Base-by-base conservation (phyloP, 2,888 invertebrate species). In the Cataglyphis cursor region DNA sequence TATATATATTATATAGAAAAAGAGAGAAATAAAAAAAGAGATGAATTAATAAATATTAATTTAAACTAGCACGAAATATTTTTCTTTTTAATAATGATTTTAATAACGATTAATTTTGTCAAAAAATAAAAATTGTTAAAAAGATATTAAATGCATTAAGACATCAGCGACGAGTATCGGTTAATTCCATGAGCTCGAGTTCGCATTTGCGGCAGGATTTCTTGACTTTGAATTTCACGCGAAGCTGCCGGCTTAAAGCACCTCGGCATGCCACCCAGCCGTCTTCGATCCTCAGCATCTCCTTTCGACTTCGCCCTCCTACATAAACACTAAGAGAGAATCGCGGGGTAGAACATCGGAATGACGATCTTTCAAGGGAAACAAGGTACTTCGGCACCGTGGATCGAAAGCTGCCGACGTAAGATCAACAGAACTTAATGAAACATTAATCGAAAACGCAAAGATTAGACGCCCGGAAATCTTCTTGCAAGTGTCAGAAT, bases 221-320 rank as follows among this genome's bases (percentile, higher is more conserved):
- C 70, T 68, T 82, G 82, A 86, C 81, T 81, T 85, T 68, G 81
- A 89, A 85, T 88, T 88, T 87, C 88, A 83, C 85, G 73, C 81
- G 85, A 86, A 87, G 85, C 89, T 89, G 87, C 84, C 85, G 85
- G 89, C 82, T 90, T 89, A 88, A 89, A 87, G 83, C 83, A 83
- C 82, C 78, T 35, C 88, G 87, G 86, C 88, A 86, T 85, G 59
- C 86, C 84, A 80, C 83, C 81, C 81, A 80, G 72, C 86, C 86
- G 76, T 80, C 88, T 86, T 86, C 89, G 87, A 87, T 87, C 87
- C 87, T 84, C 24, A 24, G 89, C 89, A 74, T 88, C 89, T 88
- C 82, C 83, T 80, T 90, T 88, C 90, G 87, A 90, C 90, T 88
- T 90, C 85, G 86, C 85, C 90, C 89, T 87, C 82, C 87, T 89